Evolutionary conservation across 2,113 vertebrate genomes (phyloP).

Genomic region (Crypturellus undulatus): DNA sequence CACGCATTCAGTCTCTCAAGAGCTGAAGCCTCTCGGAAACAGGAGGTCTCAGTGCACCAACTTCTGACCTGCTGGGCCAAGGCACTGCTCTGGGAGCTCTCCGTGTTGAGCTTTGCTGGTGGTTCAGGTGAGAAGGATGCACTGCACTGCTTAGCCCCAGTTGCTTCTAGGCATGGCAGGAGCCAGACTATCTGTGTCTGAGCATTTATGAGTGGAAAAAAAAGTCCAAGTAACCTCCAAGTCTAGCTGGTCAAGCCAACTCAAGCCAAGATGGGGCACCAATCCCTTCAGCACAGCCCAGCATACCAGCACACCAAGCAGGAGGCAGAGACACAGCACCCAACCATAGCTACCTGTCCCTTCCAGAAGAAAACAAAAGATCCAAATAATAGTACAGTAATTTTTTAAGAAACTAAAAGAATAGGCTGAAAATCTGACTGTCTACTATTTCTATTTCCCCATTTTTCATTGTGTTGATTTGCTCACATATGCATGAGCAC

Average conservation of each 20-base stretch:
- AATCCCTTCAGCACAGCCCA: not conserved
- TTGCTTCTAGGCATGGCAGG: not conserved
- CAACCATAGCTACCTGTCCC: not conserved
- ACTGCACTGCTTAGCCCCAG: fast-evolving
- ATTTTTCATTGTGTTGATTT: not conserved
- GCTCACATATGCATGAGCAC: not conserved
- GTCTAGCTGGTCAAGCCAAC: not conserved
- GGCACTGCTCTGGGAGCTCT: not conserved
- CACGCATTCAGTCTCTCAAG: not conserved
- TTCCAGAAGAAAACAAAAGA: not conserved
- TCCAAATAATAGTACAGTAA: not conserved
- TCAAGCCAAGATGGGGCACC: fast-evolving
- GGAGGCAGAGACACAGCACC: fast-evolving
- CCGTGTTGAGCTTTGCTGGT: fast-evolving
- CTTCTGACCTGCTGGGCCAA: not conserved
- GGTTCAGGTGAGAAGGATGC: not conserved
- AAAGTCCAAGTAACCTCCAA: not conserved
- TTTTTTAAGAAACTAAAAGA: too few species aligned
- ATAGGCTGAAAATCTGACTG: not conserved
- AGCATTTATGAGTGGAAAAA: not conserved
- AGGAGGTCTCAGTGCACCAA: not conserved
- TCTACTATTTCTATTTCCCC: not conserved
- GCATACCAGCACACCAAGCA: not conserved
- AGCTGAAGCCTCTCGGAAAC: not conserved
- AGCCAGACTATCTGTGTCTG: not conserved